These are phyloP conservation scores for Abrostola triplasia DNA, from an alignment of 2,888 invertebrate genomes.

Conservation along the genomic window DNA sequence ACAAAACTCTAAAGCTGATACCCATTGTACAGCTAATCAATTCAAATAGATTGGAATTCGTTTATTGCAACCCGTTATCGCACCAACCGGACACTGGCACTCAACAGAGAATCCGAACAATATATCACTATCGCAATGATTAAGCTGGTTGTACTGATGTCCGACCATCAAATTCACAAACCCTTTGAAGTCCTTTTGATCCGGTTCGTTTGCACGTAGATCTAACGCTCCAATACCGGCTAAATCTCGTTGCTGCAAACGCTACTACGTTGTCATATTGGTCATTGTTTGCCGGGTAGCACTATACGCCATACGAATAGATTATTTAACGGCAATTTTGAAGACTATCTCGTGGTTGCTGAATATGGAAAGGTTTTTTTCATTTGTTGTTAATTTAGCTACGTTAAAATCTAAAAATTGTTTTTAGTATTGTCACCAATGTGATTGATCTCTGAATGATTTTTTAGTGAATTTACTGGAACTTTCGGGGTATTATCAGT, in stretches of 20 bases:
- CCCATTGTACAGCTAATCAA: not conserved
- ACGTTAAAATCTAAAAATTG: too few relatives aligned
- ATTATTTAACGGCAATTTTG: not conserved
- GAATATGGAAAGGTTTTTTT: too few relatives aligned
- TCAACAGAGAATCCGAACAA: constrained; percentile 3
- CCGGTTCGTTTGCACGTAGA: constrained; percentile 3
- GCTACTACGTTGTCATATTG: constrained; percentile 1
- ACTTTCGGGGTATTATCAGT: too few relatives aligned
- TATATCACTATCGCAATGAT: constrained; percentile 15
- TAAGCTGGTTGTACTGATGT: constrained; percentile 19
- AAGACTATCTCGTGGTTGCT: not conserved
- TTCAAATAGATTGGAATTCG: not conserved
- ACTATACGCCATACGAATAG: not conserved
- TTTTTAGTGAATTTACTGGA: too few relatives aligned
- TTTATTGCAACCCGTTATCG: not conserved
- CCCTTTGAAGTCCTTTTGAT: constrained; percentile 33
- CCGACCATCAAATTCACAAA: constrained; percentile 9
- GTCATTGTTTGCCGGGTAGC: not conserved
- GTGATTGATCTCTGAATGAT: too few relatives aligned
- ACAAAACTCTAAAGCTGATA: not conserved
- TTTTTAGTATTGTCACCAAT: too few relatives aligned
- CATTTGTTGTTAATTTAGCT: too few relatives aligned
- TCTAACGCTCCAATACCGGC: constrained; percentile 3
- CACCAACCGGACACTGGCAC: not conserved
- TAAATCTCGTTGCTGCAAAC: constrained; percentile 6